Evolutionary conservation across 2,797 vertebrate genomes (phyloP).

Genomic region (Phoeniculus purpureus): DNA sequence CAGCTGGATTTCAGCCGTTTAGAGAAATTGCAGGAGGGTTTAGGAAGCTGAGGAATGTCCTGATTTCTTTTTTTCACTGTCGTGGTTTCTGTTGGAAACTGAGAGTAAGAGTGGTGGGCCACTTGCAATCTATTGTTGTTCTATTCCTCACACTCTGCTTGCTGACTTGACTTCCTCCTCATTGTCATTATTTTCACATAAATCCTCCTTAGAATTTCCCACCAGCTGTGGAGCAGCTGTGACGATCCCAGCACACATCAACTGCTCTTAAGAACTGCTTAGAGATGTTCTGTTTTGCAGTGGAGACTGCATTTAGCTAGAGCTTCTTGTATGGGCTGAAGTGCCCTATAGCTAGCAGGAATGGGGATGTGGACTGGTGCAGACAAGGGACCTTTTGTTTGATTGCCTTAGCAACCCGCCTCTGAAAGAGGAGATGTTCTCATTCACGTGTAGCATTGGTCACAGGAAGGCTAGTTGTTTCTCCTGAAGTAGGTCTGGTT

Average conservation of each 20-base stretch:
- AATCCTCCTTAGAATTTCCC: conserved; percentile 35
- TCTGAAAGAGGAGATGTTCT: conserved; percentile 30
- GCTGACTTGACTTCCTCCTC: neutral
- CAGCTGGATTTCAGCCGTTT: conserved; percentile 10
- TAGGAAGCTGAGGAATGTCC: neutral
- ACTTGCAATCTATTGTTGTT: neutral
- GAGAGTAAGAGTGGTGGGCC: neutral
- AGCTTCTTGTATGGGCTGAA: neutral
- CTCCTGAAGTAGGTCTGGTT: neutral
- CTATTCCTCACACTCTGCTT: neutral
- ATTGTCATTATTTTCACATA: neutral
- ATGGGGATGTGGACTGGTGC: neutral
- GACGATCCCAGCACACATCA: neutral
- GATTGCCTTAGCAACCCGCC: conserved; percentile 20
- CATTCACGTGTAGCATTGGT: accelerated
- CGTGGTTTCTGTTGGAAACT: neutral
- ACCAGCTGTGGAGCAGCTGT: conserved; percentile 33
- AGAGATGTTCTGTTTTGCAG: too few species aligned
- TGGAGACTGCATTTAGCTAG: neutral
- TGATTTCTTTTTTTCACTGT: neutral
- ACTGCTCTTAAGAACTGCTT: neutral
- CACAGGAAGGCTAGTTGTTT: neutral
- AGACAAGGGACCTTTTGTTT: conserved; percentile 14
- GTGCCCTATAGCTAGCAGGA: neutral
- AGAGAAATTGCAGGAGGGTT: neutral